Conservation (phyloP, 2,113 vertebrate species). For the Paraplagusia blochii region DNA sequence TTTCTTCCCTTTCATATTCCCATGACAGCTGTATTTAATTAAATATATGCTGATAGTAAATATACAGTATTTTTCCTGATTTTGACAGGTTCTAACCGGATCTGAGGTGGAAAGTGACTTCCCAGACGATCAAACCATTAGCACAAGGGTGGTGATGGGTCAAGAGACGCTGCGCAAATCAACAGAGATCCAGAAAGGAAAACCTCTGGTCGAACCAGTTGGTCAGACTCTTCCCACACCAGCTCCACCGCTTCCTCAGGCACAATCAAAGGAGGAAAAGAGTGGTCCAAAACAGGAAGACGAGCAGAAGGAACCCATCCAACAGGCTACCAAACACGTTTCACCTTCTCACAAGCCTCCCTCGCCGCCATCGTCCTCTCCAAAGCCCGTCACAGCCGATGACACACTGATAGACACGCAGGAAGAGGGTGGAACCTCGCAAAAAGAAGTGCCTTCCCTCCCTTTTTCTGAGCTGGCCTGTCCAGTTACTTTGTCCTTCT, state of each 20-base stretch:
- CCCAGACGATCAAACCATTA: slow-evolving; percentile 75
- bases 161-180: slow-evolving; percentile 81
- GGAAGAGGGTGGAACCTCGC: slow-evolving; percentile 65
- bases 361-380: slow-evolving; percentile 26
- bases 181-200: slow-evolving; percentile 62
- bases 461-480: slow-evolving; percentile 72
- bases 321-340: slow-evolving; percentile 26
- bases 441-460: slow-evolving; percentile 86
- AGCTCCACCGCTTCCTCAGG: slow-evolving; percentile 39
- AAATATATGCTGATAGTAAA: slow-evolving; percentile 17
- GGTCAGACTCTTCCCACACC: slow-evolving; percentile 45
- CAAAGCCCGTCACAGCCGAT: slow-evolving; percentile 48
- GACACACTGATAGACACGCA: slow-evolving; percentile 51
- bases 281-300: slow-evolving; percentile 39
- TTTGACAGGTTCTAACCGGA: slow-evolving; percentile 72
- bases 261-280: slow-evolving; percentile 42
- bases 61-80: neutral
- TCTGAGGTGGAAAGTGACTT: slow-evolving; percentile 79
- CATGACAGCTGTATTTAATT: neutral
- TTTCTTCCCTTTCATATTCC: slow-evolving; percentile 7
- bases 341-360: slow-evolving; percentile 31
- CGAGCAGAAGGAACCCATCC: slow-evolving; percentile 37
- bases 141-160: slow-evolving; percentile 88
- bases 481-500: slow-evolving; percentile 75
- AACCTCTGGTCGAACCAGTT: slow-evolving; percentile 16